Percentiles rank a stretch among this genome's conserved stretches.
These are phyloP conservation scores for Drosophila monieri DNA, from an alignment of 2,888 invertebrate genomes.

Conservation along the genomic window DNA sequence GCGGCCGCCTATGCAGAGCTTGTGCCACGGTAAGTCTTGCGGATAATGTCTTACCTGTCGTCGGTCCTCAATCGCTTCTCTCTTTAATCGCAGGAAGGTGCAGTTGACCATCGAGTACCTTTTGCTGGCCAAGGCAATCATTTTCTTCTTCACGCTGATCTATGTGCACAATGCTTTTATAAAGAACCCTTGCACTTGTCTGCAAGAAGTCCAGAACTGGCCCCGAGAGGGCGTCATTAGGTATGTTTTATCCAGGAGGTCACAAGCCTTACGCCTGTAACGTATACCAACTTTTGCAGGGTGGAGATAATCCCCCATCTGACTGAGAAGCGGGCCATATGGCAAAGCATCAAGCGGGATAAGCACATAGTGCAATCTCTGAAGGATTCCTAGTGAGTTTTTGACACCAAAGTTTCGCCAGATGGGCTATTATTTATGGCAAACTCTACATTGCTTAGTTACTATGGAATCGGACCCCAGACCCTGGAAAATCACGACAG, in stretches of 20 bases:
- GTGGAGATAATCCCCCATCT: slow-evolving; percentile 83
- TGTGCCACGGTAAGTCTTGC: slow-evolving; percentile 89
- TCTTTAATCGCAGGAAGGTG: slow-evolving; percentile 71
- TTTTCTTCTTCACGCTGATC: slow-evolving; percentile 94
- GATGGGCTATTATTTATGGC: background rate
- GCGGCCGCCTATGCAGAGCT: slow-evolving; percentile 96
- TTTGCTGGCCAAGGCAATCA: slow-evolving; percentile 87
- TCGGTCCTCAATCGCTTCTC: background rate
- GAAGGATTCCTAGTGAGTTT: slow-evolving; percentile 72
- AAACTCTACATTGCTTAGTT: slow-evolving; percentile 42
- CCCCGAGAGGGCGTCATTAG: slow-evolving; percentile 95
- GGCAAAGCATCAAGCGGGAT: slow-evolving; percentile 67
- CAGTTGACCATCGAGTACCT: slow-evolving; percentile 80
- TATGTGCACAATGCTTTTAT: slow-evolving; percentile 98
- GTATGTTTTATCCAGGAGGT: slow-evolving; percentile 43
- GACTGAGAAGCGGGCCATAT: slow-evolving; percentile 72
- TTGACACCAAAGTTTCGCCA: background rate
- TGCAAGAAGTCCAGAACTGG: slow-evolving; percentile 96
- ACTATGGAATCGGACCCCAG: slow-evolving; percentile 81
- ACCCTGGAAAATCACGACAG: slow-evolving; percentile 70
- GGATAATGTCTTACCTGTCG: background rate
- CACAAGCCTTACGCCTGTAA: background rate
- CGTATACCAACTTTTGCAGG: slow-evolving; percentile 50
- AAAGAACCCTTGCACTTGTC: slow-evolving; percentile 95
- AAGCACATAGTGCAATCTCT: slow-evolving; percentile 73